Base-by-base conservation (phyloP, 92 coral and sea anemone species). In the Phenganax subtilis region DNA sequence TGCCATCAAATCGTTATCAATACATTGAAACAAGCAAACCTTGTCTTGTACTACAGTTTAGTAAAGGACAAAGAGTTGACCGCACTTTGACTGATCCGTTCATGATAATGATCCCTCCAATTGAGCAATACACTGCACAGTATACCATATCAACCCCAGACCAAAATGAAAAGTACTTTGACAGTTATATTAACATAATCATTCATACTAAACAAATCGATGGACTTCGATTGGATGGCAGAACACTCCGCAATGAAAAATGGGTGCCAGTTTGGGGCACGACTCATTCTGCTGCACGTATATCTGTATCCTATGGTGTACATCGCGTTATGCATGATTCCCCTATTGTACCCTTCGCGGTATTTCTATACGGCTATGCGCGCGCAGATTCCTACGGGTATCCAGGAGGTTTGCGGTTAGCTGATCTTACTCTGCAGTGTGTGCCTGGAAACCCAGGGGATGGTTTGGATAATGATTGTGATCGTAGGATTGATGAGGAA, bases 401-500 rank as follows among this genome's bases (percentile, higher is more conserved):
- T 30, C 97, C 92, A 7, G 93, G 83, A 6, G 96, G 97, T 7
- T 51, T 93, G 55, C 76, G 85, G 28, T 54, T 75, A 75, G 53
- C 87, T 54, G 71, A 76, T 51, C 55, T 87, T 56, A 56, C 87
- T 10, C 28, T 85, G 73, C 63, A 56, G 7, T 77, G 75, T 53
- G 84, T 76, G 12, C 53, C 74, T 0, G 83, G 83, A 20, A 44
- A 79, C 2, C 93, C 96, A 0, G 96, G 87, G 0, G 97, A 93
- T 69, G 87, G 88, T 15, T 74, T 88, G 9, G 97, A 93, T 65
- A 93, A 93, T 52, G 97, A 93, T 44, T 93, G 97, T 60, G 97
- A 93, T 75, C 90, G 89, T 20, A 51, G 51, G 51, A 91, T 90
- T 44, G 97, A 93, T 75, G 97, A 93, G 76, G 97, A 93, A 76